Conservation (phyloP, 92 coral and sea anemone genomes). For the Micromussa lordhowensis region DNA sequence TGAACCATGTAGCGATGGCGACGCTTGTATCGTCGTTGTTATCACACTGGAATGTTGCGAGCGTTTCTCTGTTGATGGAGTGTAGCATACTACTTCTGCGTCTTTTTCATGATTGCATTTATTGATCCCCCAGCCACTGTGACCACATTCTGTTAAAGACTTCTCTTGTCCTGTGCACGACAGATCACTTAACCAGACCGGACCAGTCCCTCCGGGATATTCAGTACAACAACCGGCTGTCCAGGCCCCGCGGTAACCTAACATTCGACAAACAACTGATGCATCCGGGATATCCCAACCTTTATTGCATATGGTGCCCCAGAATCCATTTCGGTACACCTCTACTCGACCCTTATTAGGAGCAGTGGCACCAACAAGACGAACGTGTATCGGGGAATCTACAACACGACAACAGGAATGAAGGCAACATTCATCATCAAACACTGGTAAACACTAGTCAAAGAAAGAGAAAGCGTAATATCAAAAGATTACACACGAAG, state of each 20-base stretch:
- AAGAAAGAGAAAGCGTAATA: no score
- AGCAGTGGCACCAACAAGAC: constrained; percentile 13
- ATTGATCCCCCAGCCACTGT: constrained; percentile 35
- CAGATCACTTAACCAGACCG: constrained; percentile 20
- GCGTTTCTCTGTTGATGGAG: neutral
- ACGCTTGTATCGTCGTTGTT: no score
- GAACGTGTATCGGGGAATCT: constrained; percentile 22
- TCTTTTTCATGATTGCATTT: constrained; percentile 19
- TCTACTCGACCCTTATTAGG: constrained; percentile 33
- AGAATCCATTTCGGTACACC: constrained; percentile 16
- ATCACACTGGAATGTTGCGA: neutral
- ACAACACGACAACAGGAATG: neutral
- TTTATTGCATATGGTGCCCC: constrained; percentile 29
- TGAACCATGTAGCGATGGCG: neutral
- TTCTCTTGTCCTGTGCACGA: constrained; percentile 21
- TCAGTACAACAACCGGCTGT: constrained; percentile 7
- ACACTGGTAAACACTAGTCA: neutral
- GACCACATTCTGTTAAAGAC: constrained; percentile 18
- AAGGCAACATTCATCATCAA: neutral
- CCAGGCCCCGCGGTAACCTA: constrained; percentile 36
- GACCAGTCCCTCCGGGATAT: constrained; percentile 22
- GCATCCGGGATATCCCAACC: constrained; percentile 41
- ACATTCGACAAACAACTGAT: constrained; percentile 31
- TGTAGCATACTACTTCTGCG: constrained; percentile 13
- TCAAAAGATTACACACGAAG: neutral